A percentile compares a stretch with the other conserved stretches of the same genome.
phyloP scores from a whole-genome alignment of 1,140 invertebrate genomes.

The Varroa destructor region DNA sequence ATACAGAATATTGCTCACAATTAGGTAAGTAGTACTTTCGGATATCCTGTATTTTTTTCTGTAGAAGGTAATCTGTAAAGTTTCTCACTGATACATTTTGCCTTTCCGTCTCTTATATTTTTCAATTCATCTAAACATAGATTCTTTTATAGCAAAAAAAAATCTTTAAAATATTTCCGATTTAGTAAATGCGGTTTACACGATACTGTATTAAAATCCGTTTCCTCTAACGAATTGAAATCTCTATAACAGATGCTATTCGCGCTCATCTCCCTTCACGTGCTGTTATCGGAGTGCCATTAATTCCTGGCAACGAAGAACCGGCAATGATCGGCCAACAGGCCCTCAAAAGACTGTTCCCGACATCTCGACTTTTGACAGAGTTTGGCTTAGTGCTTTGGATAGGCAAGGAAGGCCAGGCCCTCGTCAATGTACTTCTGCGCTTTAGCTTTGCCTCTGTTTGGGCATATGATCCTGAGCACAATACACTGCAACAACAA shows the following conservation, averaged over 20 bases:
- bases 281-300: constrained; percentile 5
- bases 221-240: background rate
- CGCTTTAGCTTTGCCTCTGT: background rate
- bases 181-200: no score
- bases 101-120: no score
- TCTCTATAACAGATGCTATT: background rate
- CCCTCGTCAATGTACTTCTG: constrained; percentile 1
- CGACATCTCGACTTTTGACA: background rate
- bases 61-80: no score
- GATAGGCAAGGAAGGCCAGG: background rate
- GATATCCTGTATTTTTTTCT: no score
- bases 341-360: background rate
- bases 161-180: no score
- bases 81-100: no score
- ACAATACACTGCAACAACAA: background rate
- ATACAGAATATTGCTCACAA: constrained; percentile 15
- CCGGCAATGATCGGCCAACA: background rate
- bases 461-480: background rate
- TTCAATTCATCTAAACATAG: no score
- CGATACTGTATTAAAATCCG: no score
- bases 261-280: background rate
- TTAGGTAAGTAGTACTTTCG: background rate
- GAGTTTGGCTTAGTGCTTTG: background rate
- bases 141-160: no score
- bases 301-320: background rate